Evolutionary conservation across 2,113 vertebrate genomes (phyloP), one percentile per base, ranked within the genome.

Genomic region (Rhagologus leucostigma): DNA sequence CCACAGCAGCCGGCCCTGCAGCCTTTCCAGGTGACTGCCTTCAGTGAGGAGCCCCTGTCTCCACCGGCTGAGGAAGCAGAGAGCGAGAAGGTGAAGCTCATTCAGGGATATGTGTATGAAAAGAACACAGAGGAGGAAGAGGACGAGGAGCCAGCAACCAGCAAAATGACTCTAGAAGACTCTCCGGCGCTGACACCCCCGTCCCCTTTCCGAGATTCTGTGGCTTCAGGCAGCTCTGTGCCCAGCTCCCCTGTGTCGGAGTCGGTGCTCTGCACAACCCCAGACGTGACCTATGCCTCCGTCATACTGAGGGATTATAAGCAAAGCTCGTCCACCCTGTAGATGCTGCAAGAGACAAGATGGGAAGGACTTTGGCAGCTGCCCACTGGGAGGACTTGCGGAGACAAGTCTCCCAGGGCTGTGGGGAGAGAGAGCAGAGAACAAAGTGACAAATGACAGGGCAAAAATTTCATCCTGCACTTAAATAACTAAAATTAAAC

Each of bases 271-370:
- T 98, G 98, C 95, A 98, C 97, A 32, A 98, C 98, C 30, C 98
- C 98, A 63, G 98, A 97, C 75, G 97, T 98, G 55, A 97, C 98
- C 97, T 99, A 99, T 67, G 98, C 98, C 96, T 98, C 99, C 33
- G 98, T 98, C 97, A 98, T 99, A 79, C 97, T 99, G 94, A 98
- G 96, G 82, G 99, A 99, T 98, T 99, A 98, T 56, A 99, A 98
- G 97, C 99, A 99, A 97, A 99, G 98, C 98, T 99, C 99, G 4
- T 99, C 99, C 71, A 99, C 99, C 92, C 98, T 99, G 98, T 99
- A 98, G 97, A 10, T 8, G 9, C 93, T 90, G 27, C 49, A 41
- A 84, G 46, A 84, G 63, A 65, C 52, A 39, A 84, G 18, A n/a
- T 0, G 2, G n/a, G 56, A 82, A 82, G 79, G 53, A 83, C 27